phyloP scores from a whole-genome alignment of 2,113 vertebrate genomes.

The Halcyon senegalensis region DNA sequence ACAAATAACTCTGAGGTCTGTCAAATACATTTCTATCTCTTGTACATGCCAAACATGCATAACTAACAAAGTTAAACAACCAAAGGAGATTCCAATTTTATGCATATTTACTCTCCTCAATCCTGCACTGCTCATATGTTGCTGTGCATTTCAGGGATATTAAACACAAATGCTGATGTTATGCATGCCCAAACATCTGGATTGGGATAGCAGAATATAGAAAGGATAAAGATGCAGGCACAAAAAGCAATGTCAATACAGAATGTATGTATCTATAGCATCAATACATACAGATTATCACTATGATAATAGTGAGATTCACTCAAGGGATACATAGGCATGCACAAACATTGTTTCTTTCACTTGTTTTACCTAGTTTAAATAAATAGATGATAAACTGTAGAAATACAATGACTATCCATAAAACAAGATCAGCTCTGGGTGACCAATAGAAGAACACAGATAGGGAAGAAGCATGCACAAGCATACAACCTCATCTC shows the following conservation, averaged over 20 bases:
- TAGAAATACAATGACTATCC: slow-evolving; percentile 22
- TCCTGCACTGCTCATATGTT: neutral
- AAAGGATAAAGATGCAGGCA: neutral
- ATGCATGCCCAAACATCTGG: neutral
- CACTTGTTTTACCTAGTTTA: slow-evolving; percentile 1
- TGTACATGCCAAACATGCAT: slow-evolving; percentile 9
- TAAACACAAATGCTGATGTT: slow-evolving; percentile 18
- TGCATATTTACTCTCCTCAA: slow-evolving; percentile 27
- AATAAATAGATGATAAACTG: neutral
- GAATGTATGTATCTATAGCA: neutral
- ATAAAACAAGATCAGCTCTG: neutral
- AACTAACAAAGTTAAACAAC: slow-evolving; percentile 45
- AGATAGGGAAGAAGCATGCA: neutral
- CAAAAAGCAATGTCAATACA: neutral
- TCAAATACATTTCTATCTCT: slow-evolving; percentile 7
- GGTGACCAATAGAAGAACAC: neutral
- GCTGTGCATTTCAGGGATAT: slow-evolving; percentile 13
- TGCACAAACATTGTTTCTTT: neutral
- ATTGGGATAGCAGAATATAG: neutral
- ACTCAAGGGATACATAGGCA: neutral
- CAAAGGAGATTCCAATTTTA: slow-evolving; percentile 38
- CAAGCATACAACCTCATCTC: neutral
- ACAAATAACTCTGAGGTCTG: slow-evolving; percentile 23
- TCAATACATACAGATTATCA: neutral
- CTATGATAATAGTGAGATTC: neutral